A percentile compares a stretch with the other conserved stretches of the same genome.
These are phyloP conservation scores for Ceratosolen solmsi DNA, from an alignment of 1,140 invertebrate genomes.

Conservation along the genomic window DNA sequence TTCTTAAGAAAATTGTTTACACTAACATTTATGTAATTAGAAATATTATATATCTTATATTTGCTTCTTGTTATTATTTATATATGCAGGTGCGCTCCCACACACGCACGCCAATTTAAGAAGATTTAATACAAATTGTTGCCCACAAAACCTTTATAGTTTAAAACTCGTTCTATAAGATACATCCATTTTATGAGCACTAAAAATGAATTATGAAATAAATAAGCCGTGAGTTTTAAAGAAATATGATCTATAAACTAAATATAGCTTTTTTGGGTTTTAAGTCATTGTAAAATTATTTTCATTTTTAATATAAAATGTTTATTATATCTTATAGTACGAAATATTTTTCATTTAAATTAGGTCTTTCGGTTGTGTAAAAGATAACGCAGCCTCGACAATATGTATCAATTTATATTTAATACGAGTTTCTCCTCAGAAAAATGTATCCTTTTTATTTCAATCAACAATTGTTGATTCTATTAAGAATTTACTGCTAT, in stretches of 20 bases:
- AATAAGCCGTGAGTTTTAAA: neutral
- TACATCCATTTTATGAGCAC: conserved; percentile 8
- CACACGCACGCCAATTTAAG: too few species aligned
- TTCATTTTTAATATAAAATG: neutral
- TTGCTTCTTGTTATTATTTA: too few species aligned
- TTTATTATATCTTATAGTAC: neutral
- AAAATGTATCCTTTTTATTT: too few species aligned
- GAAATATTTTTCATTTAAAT: too few species aligned
- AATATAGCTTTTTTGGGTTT: neutral
- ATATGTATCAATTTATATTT: neutral
- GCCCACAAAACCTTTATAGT: neutral
- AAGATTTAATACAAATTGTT: conserved; percentile 10
- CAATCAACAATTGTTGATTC: too few species aligned
- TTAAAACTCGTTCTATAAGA: conserved; percentile 4
- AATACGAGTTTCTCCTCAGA: too few species aligned
- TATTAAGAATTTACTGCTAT: too few species aligned
- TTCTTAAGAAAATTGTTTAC: too few species aligned
- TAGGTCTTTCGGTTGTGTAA: too few species aligned
- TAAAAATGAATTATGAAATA: conserved; percentile 18
- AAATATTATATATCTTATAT: too few species aligned
- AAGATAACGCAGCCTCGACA: neutral
- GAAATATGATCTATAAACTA: conserved; percentile 14
- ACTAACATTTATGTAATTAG: too few species aligned
- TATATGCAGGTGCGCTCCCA: too few species aligned
- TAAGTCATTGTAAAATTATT: neutral